These are phyloP conservation scores for Rhombomys opimus DNA, from an alignment of 2,113 vertebrate species.

Conservation along the genomic window DNA sequence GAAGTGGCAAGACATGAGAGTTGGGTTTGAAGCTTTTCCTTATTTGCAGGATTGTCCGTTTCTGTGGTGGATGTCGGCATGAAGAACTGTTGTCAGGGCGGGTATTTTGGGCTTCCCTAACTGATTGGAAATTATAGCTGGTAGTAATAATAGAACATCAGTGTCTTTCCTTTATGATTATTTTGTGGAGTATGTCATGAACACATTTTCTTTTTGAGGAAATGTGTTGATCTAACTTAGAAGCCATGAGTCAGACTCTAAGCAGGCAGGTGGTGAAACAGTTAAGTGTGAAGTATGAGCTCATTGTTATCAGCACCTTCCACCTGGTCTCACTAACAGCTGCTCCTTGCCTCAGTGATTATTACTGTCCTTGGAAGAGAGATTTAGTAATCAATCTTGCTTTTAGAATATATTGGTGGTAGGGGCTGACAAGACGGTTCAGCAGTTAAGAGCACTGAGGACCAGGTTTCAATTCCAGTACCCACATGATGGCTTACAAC, in stretches of 20 bases:
- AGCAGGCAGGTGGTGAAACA: conserved; percentile 14
- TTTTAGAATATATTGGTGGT: neutral
- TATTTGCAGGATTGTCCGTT: neutral
- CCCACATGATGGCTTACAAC: neutral
- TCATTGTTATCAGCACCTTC: neutral
- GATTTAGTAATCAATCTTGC: neutral
- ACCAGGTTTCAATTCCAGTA: neutral
- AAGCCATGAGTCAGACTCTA: neutral
- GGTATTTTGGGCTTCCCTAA: conserved; percentile 8
- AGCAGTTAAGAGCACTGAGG: neutral
- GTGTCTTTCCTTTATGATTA: neutral
- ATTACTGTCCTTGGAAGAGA: conserved; percentile 34
- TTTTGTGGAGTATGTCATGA: conserved; percentile 49
- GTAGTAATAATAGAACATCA: neutral
- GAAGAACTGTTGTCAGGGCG: neutral
- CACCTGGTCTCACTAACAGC: neutral
- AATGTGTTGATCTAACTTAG: neutral
- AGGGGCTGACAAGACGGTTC: neutral
- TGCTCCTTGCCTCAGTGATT: neutral
- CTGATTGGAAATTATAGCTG: neutral
- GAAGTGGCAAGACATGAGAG: conserved; percentile 23
- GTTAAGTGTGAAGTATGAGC: neutral
- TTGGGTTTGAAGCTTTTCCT: neutral
- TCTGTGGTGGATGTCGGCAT: neutral
- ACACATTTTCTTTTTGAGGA: conserved; percentile 44